Base-by-base conservation (phyloP, 2,797 vertebrate species). In the Clarias laeviceps region DNA sequence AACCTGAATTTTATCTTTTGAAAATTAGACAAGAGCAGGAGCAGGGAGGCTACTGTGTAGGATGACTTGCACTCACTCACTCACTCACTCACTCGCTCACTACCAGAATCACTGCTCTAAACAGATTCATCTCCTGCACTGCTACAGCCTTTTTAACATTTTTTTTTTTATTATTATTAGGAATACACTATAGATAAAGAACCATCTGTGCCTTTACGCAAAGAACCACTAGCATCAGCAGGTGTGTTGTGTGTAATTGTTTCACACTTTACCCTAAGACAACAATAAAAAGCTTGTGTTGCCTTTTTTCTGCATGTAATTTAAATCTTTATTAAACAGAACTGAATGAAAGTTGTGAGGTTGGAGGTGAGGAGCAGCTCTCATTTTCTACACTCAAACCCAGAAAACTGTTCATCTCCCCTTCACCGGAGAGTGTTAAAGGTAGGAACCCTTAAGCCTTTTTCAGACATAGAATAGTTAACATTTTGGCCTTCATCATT, bases 351-450 rank as follows among this genome's bases (percentile, higher is more conserved):
- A 4, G 27, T 45, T 22, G 24, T 24, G 14, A 20, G 8, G 50
- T 32, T 20, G 27, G 12, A 0, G 0, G 74, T 81, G 73, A 72
- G 5, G 59, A 82, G 8, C 56, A 68, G 2, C 61, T 40, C 9
- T 74, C 59, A 2, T 56, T 68, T 11, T 14, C 37, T 32, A 17
- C 56, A 15, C 22, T 86, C 1, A 85, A 89, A 86, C 85, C 90
- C 37, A 89, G 73, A 82, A 84, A 61, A 79, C 72, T 85, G 17
- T 87, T 88, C 34, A 50, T 66, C 0, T 72, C 87, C 82, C 61
- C 22, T 22, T 76, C 72, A 73, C 70, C 90, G 27, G 84, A 89
- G 91, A 91, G 82, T 29, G 87, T 84, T 80, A 22, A 87, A 77
- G 89, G 91, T 91, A 86, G 37, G 80, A 54, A 2, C 24, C 14